A percentile compares a stretch with the other conserved stretches of the same genome.
These are phyloP conservation scores for Drosophila tani DNA, from an alignment of 1,140 invertebrate genomes.

Conservation along the genomic window DNA sequence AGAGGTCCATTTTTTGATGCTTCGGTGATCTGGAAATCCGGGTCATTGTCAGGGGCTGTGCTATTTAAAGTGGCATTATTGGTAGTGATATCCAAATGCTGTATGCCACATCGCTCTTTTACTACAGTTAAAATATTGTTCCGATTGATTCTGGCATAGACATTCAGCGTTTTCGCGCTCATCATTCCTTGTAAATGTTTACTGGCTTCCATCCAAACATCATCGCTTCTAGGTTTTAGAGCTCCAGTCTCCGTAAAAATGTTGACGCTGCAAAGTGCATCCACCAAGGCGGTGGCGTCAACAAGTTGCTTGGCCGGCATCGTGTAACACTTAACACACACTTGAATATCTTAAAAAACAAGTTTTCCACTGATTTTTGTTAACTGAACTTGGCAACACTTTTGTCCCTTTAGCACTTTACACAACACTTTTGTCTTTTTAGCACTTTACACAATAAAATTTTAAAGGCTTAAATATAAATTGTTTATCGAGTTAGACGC, in stretches of 20 bases:
- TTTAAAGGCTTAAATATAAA: too few relatives aligned
- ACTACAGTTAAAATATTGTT: neutral
- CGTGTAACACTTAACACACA: too few relatives aligned
- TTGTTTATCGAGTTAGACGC: too few relatives aligned
- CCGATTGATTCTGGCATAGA: neutral
- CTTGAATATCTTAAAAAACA: too few relatives aligned
- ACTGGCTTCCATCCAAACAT: neutral
- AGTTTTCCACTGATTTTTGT: neutral
- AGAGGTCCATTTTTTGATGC: neutral
- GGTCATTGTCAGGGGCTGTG: neutral
- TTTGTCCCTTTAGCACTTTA: too few relatives aligned
- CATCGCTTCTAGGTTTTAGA: neutral
- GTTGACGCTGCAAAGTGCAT: neutral
- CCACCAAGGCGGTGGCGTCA: neutral
- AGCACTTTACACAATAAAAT: too few relatives aligned
- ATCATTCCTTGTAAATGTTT: too few relatives aligned
- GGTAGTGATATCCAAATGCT: neutral
- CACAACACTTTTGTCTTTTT: too few relatives aligned
- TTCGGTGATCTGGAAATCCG: neutral
- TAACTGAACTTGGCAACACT: too few relatives aligned
- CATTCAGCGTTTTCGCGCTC: too few relatives aligned
- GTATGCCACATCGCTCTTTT: conserved; percentile 1
- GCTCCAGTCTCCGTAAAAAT: neutral
- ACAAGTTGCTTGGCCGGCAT: neutral
- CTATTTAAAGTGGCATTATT: neutral